These are phyloP conservation scores for Lepus timidus DNA, from an alignment of 2,113 vertebrate species.

Conservation along the genomic window DNA sequence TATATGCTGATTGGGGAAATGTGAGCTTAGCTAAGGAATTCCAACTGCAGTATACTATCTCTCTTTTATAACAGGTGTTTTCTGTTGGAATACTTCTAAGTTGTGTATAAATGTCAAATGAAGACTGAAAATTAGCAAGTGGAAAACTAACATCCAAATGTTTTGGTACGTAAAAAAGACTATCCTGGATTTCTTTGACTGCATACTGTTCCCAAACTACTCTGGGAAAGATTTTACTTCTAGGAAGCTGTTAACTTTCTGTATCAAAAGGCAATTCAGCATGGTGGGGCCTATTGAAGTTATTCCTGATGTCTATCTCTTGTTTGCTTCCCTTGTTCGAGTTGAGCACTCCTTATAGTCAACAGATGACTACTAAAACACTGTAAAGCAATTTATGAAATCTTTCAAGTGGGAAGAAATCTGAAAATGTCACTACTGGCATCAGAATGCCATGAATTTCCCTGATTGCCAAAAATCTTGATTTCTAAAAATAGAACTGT, in stretches of 20 bases:
- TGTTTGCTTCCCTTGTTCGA: background rate
- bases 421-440: slow-evolving; percentile 47
- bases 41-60: background rate
- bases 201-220: background rate
- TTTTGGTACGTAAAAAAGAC: background rate
- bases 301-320: background rate
- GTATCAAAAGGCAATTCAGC: background rate
- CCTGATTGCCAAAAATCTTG: slow-evolving; percentile 44
- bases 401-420: slow-evolving; percentile 24
- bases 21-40: slow-evolving; percentile 11
- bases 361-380: background rate
- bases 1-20: background rate
- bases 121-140: slow-evolving; percentile 36
- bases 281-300: background rate
- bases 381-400: background rate
- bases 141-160: background rate
- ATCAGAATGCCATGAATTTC: slow-evolving; percentile 40
- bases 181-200: background rate
- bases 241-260: background rate
- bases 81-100: background rate
- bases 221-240: background rate
- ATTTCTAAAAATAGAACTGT: slow-evolving; percentile 65
- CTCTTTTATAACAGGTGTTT: background rate
- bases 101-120: background rate
- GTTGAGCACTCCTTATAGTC: background rate